A percentile compares a stretch with the other conserved stretches of the same genome.
Conservation (phyloP, 2,113 vertebrate species). For the Urocolius indicus region DNA sequence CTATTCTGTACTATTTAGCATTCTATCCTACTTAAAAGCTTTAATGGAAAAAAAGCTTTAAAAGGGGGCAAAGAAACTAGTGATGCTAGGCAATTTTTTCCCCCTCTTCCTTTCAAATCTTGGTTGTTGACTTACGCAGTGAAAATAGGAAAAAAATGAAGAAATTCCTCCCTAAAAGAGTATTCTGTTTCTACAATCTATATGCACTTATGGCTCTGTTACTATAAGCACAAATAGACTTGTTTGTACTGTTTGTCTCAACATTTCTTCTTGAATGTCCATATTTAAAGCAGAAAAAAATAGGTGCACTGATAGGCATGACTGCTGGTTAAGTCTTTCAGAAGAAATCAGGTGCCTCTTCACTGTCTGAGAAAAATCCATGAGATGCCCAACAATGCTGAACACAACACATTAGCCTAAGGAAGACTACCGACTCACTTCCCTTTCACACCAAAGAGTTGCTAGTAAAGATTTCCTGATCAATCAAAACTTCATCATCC, state of each 20-base stretch:
- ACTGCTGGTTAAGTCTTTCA: neutral
- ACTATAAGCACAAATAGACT: neutral
- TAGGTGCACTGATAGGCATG: neutral
- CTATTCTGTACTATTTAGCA: neutral
- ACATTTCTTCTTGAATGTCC: neutral
- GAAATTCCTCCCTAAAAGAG: neutral
- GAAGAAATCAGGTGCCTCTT: neutral
- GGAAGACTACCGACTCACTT: neutral
- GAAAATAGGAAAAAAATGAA: neutral
- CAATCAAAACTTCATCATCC: neutral
- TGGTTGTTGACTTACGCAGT: neutral
- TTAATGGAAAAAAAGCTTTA: neutral
- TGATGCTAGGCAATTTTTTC: rapidly evolving
- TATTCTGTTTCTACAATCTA: neutral
- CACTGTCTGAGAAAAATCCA: neutral
- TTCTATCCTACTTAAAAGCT: neutral
- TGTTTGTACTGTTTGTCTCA: neutral
- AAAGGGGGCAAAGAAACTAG: neutral
- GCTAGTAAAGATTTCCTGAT: neutral
- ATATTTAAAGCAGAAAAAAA: neutral
- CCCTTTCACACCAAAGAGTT: neutral
- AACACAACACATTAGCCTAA: neutral
- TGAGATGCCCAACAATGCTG: neutral
- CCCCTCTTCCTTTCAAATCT: neutral
- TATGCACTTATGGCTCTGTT: neutral